Conservation (phyloP, 2,888 invertebrate genomes). For the Panorpa germanica region DNA sequence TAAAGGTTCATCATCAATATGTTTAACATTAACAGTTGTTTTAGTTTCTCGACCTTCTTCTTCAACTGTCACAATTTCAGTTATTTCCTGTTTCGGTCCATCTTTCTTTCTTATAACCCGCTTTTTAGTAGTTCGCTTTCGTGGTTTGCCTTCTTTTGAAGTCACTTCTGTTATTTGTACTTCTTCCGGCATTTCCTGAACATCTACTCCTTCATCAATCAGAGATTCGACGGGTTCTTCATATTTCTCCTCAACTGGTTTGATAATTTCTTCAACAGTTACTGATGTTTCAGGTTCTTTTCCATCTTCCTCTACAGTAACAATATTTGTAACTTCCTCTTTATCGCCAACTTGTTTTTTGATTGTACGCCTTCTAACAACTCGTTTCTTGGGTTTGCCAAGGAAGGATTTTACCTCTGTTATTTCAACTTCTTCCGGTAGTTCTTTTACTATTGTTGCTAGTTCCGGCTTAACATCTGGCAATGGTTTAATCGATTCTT, state of each 20-base stretch:
- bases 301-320: conserved; percentile 17
- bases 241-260: conserved; percentile 19
- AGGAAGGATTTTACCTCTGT: conserved; percentile 19
- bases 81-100: conserved; percentile 20
- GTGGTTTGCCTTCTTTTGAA: conserved; percentile 16
- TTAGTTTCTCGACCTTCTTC: conserved; percentile 18
- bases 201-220: conserved; percentile 16
- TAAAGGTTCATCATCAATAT: no score
- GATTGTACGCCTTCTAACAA: conserved; percentile 9
- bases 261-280: conserved; percentile 17
- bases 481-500: no score
- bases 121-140: conserved; percentile 21
- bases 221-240: conserved; percentile 20
- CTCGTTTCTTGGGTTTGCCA: conserved; percentile 16
- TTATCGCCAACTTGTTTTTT: conserved; percentile 10
- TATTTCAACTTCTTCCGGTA: conserved; percentile 12
- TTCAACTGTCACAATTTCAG: conserved; percentile 22
- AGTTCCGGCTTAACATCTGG: no score
- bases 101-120: conserved; percentile 20
- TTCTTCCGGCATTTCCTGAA: conserved; percentile 17
- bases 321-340: conserved; percentile 18
- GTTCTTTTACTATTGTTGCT: conserved; percentile 11
- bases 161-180: conserved; percentile 21
- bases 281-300: conserved; percentile 19
- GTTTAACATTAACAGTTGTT: conserved; percentile 17